Evolutionary conservation across 2,797 vertebrate species (phyloP), one percentile per base, ranked within the genome.

Genomic region (Agapornis canus): DNA sequence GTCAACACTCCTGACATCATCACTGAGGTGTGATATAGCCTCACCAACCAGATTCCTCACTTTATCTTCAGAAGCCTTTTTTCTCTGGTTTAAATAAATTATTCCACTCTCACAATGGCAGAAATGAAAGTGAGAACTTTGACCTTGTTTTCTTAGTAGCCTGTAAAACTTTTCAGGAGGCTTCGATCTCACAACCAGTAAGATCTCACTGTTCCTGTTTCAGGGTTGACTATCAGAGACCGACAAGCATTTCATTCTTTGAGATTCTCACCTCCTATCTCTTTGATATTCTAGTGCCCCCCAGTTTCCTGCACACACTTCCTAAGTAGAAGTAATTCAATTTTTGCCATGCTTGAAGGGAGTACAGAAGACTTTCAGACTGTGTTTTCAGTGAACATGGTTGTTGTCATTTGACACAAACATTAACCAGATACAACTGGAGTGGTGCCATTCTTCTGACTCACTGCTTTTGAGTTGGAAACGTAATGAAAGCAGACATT

Each of bases 371-470:
- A 72, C 5, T 40, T 72, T 86, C 32, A 75, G 60, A 35, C 21
- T 61, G 21, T 59, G 17, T 54, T 91, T 82, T 51, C 40, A 61
- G 17, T 5, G 7, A 70, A 32, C 7, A 5, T 3, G 0, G 13
- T 57, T 75, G 14, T 49, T 71, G 42, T 25, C 16, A 27, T 40
- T 77, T 64, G 27, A 45, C 19, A 51, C 9, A 27, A 47, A 23
- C 0, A 1, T 26, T 82, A 8, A 1, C 19, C 13, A 71, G 61
- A 5, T 85, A 65, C 76, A 59, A 47, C 2, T 2, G 0, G 13
- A 83, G 21, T 48, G 26, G 68, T 47, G 21, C 4, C 3, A 3
- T 49, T 83, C 13, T 77, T 13, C 18, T 47, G n/a, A 15, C 17
- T 89, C 11, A 32, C 17, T 69, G 17, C 10, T 88, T 88, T 84